phyloP scores from a whole-genome alignment of 2,888 invertebrate species.

The Disparrhopalites patrizii region DNA sequence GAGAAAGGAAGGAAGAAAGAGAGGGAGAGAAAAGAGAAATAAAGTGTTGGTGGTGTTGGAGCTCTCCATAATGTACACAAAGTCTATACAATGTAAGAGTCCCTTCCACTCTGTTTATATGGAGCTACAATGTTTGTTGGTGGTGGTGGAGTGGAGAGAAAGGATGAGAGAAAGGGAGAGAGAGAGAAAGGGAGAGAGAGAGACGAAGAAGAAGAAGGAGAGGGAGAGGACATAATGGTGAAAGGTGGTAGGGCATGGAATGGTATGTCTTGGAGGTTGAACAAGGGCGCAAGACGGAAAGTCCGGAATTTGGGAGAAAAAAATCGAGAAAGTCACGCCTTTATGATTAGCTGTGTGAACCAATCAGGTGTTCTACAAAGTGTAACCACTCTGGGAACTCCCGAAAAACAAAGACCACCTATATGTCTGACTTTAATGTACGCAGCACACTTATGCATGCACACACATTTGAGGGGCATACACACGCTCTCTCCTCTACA shows the following conservation, averaged over 20 bases:
- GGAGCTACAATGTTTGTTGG: slow-evolving; percentile 4
- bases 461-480: background rate
- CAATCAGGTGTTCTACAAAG: slow-evolving; percentile 48
- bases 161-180: background rate
- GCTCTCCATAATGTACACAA: too few species aligned
- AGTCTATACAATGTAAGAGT: too few species aligned
- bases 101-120: too few species aligned
- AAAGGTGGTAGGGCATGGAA: slow-evolving; percentile 30
- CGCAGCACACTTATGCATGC: slow-evolving; percentile 21
- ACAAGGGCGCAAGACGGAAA: slow-evolving; percentile 31
- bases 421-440: slow-evolving; percentile 25
- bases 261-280: slow-evolving; percentile 29
- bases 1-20: too few species aligned
- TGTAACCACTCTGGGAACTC: slow-evolving; percentile 44
- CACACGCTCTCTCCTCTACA: slow-evolving; percentile 16
- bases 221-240: slow-evolving; percentile 22
- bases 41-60: background rate
- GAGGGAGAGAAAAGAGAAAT: background rate
- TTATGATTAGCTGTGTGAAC: slow-evolving; percentile 49
- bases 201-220: background rate
- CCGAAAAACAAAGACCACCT: slow-evolving; percentile 48
- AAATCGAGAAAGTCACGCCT: slow-evolving; percentile 46
- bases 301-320: slow-evolving; percentile 31
- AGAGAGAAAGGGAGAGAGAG: slow-evolving; percentile 1
- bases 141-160: background rate